Percentiles rank a stretch among this genome's conserved stretches.
Evolutionary conservation across 2,888 invertebrate species (phyloP).

Genomic region (Phortica magna): DNA sequence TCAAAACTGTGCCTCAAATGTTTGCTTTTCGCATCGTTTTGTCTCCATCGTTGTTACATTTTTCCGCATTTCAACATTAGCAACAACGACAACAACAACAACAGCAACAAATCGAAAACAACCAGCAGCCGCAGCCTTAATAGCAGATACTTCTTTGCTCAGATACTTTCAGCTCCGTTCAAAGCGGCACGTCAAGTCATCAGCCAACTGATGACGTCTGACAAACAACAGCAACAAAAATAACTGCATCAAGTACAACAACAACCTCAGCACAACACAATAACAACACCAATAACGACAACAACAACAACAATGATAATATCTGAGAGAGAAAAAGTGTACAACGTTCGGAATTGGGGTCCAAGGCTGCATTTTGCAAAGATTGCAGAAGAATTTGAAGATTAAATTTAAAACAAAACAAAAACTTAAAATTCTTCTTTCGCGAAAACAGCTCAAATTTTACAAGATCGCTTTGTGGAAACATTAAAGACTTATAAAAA

Average conservation of each 20-base stretch:
- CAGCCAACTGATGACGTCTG: slow-evolving; percentile 56
- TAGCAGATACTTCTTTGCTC: slow-evolving; percentile 7
- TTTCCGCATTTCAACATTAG: slow-evolving; percentile 55
- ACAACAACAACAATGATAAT: slow-evolving; percentile 20
- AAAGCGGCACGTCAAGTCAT: slow-evolving; percentile 25
- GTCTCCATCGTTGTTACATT: slow-evolving; percentile 57
- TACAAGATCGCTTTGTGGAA: neutral
- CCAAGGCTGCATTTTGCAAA: slow-evolving; percentile 37
- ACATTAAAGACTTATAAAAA: neutral
- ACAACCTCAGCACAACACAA: slow-evolving; percentile 18
- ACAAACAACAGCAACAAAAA: slow-evolving; percentile 61
- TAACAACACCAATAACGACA: slow-evolving; percentile 27
- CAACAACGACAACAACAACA: slow-evolving; percentile 59
- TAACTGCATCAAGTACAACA: slow-evolving; percentile 26
- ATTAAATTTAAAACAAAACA: slow-evolving; percentile 25
- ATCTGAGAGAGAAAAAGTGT: slow-evolving; percentile 3
- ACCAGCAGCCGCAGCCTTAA: slow-evolving; percentile 23
- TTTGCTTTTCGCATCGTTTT: slow-evolving; percentile 67
- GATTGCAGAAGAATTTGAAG: slow-evolving; percentile 24
- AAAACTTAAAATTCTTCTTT: neutral
- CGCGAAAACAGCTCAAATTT: neutral
- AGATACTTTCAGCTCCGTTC: neutral
- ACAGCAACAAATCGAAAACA: slow-evolving; percentile 21
- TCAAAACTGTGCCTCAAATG: slow-evolving; percentile 73
- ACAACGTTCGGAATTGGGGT: slow-evolving; percentile 15